Percentiles rank a stretch among this genome's conserved stretches.
phyloP scores from a whole-genome alignment of 2,113 vertebrate genomes.

The Pangasianodon hypophthalmus region DNA sequence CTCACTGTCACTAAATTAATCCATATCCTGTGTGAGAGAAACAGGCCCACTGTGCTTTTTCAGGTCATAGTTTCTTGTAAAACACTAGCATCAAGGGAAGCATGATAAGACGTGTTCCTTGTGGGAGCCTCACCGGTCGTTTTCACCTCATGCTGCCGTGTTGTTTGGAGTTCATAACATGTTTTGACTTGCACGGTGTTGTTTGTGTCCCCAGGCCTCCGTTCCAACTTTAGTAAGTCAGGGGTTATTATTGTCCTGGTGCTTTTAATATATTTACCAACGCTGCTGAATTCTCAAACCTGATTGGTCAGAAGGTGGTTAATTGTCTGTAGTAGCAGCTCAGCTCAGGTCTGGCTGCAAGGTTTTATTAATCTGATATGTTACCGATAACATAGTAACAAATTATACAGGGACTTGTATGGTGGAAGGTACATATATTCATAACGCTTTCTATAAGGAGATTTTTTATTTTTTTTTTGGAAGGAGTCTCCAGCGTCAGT shows the following conservation, averaged over 20 bases:
- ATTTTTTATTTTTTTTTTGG: no score
- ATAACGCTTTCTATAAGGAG: not conserved
- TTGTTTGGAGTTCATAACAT: conserved; percentile 46
- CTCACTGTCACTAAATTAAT: not conserved
- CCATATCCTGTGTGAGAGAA: not conserved
- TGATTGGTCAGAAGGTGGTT: not conserved
- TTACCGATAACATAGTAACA: not conserved
- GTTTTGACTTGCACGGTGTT: conserved; percentile 45
- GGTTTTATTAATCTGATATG: not conserved
- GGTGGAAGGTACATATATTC: not conserved
- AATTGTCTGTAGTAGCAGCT: not conserved
- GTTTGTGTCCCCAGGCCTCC: conserved; percentile 29
- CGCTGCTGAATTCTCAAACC: not conserved
- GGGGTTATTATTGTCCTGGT: not conserved
- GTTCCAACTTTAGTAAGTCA: conserved; percentile 26
- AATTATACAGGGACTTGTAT: not conserved
- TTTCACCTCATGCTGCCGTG: conserved; percentile 31
- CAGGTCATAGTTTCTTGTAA: conserved; percentile 11
- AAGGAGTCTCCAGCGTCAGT: not conserved
- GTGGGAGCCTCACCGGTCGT: conserved; percentile 45
- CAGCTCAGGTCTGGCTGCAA: not conserved
- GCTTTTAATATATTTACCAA: not conserved
- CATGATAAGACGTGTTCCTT: conserved; percentile 32
- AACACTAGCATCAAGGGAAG: conserved; percentile 16
- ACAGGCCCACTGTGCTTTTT: not conserved